Evolutionary conservation across 2,888 invertebrate genomes (phyloP).

Genomic region (Trichacis sp.): DNA sequence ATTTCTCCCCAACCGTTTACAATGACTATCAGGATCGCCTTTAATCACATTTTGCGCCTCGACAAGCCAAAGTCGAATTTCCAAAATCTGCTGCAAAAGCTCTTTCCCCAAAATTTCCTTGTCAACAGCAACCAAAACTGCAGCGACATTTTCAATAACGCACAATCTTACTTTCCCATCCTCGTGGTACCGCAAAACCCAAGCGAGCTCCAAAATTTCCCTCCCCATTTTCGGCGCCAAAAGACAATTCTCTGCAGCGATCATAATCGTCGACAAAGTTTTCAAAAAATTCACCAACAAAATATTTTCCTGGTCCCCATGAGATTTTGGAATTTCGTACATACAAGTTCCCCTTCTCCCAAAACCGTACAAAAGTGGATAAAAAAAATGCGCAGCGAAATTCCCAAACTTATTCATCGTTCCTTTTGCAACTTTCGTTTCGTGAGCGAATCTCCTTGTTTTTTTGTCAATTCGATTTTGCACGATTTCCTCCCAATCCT

Average conservation of each 20-base stretch:
- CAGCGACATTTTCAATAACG: constrained; percentile 77
- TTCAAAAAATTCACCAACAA: constrained; percentile 78
- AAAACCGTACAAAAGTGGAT: constrained; percentile 80
- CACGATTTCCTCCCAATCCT: constrained; percentile 73
- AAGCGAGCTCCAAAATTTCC: constrained; percentile 78
- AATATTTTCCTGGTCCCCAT: constrained; percentile 74
- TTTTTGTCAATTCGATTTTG: constrained; percentile 79
- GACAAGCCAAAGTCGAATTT: constrained; percentile 77
- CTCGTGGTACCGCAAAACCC: constrained; percentile 76
- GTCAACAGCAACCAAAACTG: constrained; percentile 76
- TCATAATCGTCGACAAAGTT: constrained; percentile 77
- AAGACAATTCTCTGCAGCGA: constrained; percentile 78
- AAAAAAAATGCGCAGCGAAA: constrained; percentile 86
- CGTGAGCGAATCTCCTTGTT: constrained; percentile 75
- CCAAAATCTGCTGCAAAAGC: constrained; percentile 75
- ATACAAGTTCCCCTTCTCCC: constrained; percentile 73
- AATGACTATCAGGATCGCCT: constrained; percentile 77
- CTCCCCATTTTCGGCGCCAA: constrained; percentile 76
- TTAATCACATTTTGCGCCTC: constrained; percentile 73
- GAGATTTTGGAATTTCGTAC: constrained; percentile 71
- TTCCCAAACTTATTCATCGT: constrained; percentile 78
- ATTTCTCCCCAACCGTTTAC: constrained; percentile 74
- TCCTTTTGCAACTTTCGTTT: constrained; percentile 66
- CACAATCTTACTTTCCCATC: constrained; percentile 77
- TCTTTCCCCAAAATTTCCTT: constrained; percentile 72